Conservation (phyloP, 2,888 invertebrate species). For the Troglohyphantes excavatus region DNA sequence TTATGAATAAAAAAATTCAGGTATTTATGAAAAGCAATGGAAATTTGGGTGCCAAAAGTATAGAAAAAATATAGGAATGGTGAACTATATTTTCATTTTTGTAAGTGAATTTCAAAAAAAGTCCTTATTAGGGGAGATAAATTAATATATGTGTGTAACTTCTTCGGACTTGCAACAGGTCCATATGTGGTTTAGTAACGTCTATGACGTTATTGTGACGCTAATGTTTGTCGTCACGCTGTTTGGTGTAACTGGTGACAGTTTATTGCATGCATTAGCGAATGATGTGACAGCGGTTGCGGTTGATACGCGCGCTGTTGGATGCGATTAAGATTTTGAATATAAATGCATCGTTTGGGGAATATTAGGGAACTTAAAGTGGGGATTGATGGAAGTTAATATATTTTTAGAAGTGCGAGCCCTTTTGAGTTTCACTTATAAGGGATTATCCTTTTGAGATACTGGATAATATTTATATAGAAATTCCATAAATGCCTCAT, state of each 20-base stretch:
- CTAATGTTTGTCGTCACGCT: conserved; percentile 69
- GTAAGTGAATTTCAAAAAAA: too few species aligned
- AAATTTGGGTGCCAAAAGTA: too few species aligned
- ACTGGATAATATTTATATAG: background rate
- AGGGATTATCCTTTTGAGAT: background rate
- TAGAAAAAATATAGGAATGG: too few species aligned
- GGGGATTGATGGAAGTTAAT: background rate
- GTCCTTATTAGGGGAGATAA: too few species aligned
- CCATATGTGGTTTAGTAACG: conserved; percentile 51
- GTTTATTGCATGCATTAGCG: conserved; percentile 24
- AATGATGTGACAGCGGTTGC: conserved; percentile 14
- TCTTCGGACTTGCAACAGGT: conserved; percentile 23
- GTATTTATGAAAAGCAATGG: too few species aligned
- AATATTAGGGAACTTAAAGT: background rate
- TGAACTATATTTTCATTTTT: too few species aligned
- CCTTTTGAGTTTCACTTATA: conserved; percentile 22
- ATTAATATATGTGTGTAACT: conserved; percentile 4
- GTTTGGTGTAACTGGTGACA: conserved; percentile 48
- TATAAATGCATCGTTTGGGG: background rate
- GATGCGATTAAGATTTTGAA: conserved; percentile 48
- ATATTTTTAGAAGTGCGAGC: background rate
- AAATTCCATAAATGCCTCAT: background rate
- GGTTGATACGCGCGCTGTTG: conserved; percentile 27
- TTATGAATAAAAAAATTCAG: too few species aligned
- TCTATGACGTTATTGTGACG: conserved; percentile 59